Evolutionary conservation across 1,140 invertebrate species (phyloP).

Genomic region (Lethocerus indicus): DNA sequence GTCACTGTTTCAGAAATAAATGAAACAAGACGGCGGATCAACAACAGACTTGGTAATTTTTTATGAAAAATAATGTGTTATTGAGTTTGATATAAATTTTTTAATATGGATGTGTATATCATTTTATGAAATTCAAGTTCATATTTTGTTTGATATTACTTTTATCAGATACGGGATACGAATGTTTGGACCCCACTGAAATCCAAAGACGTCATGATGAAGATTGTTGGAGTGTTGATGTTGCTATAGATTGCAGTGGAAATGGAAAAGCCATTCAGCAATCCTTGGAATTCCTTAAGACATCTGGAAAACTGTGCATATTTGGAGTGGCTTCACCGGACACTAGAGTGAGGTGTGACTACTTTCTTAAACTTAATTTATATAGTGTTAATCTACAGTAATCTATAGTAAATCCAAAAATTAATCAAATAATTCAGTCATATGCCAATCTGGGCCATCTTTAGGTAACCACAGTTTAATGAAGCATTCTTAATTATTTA

Average conservation of each 20-base stretch:
- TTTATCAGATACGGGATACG: constrained; percentile 33
- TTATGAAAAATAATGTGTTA: not conserved
- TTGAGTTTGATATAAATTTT: not conserved
- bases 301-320: constrained; percentile 33
- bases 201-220: constrained; percentile 23
- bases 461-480: too few species aligned
- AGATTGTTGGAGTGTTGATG: constrained; percentile 29
- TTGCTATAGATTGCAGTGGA: constrained; percentile 50
- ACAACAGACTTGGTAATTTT: constrained; percentile 29
- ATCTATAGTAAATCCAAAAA: too few species aligned
- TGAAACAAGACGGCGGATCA: constrained; percentile 29
- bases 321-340: constrained; percentile 35
- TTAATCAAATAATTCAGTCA: too few species aligned
- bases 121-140: constrained; percentile 1
- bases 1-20: constrained; percentile 47
- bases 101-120: constrained; percentile 26
- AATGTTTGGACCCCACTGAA: constrained; percentile 33
- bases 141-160: not conserved
- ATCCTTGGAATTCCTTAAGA: constrained; percentile 26
- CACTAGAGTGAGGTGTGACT: constrained; percentile 8
- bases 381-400: too few species aligned
- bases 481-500: not conserved
- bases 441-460: too few species aligned
- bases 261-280: constrained; percentile 34
- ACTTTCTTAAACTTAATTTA: too few species aligned